Conservation (phyloP, 1,140 invertebrate genomes). For the Babylonia areolata region DNA sequence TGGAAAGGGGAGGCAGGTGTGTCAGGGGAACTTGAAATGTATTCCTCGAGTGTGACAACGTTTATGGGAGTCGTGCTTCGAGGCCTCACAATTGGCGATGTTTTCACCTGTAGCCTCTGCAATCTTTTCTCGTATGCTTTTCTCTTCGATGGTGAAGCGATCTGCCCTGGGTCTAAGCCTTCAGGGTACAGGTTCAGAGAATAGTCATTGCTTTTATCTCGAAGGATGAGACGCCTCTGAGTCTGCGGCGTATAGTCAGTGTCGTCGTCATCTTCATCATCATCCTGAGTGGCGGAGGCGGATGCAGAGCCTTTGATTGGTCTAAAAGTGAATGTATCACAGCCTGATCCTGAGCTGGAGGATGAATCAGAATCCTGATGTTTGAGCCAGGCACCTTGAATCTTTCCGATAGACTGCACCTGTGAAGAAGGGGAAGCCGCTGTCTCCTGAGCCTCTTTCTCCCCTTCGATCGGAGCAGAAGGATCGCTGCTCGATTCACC, state of each 20-base stretch:
- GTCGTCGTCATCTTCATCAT: constrained; percentile 47
- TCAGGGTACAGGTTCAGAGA: constrained; percentile 46
- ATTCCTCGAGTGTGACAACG: constrained; percentile 87
- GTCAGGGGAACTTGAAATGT: constrained; percentile 68
- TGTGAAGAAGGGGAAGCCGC: not conserved
- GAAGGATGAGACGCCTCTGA: constrained; percentile 8
- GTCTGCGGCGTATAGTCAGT: constrained; percentile 19
- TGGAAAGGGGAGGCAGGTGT: constrained; percentile 50
- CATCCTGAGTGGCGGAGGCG: constrained; percentile 35
- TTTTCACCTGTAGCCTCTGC: constrained; percentile 81
- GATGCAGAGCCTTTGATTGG: constrained; percentile 29
- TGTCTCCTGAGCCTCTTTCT: not conserved
- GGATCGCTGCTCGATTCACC: not conserved
- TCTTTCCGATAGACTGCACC: constrained; percentile 22
- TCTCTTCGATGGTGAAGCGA: constrained; percentile 61
- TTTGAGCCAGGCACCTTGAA: constrained; percentile 24
- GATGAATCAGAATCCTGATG: constrained; percentile 41
- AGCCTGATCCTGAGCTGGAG: constrained; percentile 52
- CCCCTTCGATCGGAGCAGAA: not conserved
- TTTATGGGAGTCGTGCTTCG: constrained; percentile 89
- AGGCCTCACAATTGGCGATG: constrained; percentile 90
- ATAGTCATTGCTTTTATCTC: constrained; percentile 36
- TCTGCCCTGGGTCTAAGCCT: constrained; percentile 49
- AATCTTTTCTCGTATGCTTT: constrained; percentile 70
- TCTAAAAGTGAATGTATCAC: constrained; percentile 45